These are phyloP conservation scores for Drosophila subobscura DNA, from an alignment of 1,140 invertebrate species.

Conservation along the genomic window DNA sequence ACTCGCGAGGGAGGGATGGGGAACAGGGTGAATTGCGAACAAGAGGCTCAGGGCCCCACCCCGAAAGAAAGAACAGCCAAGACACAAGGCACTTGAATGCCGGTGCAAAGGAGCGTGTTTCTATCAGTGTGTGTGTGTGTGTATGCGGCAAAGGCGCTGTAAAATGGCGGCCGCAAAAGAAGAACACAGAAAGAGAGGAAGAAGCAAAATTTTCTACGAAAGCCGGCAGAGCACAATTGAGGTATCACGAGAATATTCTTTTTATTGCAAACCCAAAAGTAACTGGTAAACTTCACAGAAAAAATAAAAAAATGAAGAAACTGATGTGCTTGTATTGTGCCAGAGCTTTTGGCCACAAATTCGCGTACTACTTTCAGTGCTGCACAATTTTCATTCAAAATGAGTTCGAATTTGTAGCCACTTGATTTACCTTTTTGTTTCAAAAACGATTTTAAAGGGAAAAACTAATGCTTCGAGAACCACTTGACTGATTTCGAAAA, in stretches of 20 bases:
- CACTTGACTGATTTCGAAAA: constrained; percentile 17
- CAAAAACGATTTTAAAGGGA: constrained; percentile 38
- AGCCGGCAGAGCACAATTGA: too few species aligned
- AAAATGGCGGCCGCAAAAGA: constrained; percentile 36
- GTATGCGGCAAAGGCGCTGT: constrained; percentile 16
- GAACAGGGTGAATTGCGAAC: background rate
- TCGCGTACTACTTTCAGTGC: too few species aligned
- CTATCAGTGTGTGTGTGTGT: background rate
- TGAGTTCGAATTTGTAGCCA: constrained; percentile 9
- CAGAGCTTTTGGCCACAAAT: too few species aligned
- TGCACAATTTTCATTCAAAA: background rate
- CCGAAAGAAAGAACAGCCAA: constrained; percentile 29
- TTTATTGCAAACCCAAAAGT: background rate
- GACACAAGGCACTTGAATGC: constrained; percentile 36
- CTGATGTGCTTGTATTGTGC: background rate
- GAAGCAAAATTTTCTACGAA: background rate
- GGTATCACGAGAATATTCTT: background rate
- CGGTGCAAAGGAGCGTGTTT: constrained; percentile 36
- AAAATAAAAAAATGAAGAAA: constrained; percentile 1
- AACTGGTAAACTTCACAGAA: background rate
- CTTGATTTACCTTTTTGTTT: constrained; percentile 31
- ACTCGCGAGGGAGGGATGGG: background rate
- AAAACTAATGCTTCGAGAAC: constrained; percentile 25
- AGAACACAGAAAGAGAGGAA: background rate
- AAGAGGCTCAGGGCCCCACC: constrained; percentile 8